These are phyloP conservation scores for Poeciliopsis paucimaculata DNA, from an alignment of 2,797 vertebrate species.

Conservation along the genomic window DNA sequence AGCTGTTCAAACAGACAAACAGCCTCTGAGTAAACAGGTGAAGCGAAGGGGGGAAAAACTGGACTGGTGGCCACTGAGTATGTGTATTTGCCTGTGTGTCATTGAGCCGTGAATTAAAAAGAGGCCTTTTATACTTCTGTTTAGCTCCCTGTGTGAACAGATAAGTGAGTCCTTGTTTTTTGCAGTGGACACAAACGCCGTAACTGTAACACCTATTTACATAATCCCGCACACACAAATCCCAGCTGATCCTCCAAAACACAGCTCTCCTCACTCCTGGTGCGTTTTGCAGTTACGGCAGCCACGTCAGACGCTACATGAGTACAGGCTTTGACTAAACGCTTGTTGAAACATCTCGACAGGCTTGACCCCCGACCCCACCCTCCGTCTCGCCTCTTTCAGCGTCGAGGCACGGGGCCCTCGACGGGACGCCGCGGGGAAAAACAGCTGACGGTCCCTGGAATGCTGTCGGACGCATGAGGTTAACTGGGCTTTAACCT, in stretches of 20 bases:
- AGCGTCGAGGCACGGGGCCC: slow-evolving; percentile 39
- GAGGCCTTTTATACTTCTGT: slow-evolving; percentile 57
- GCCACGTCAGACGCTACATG: slow-evolving; percentile 26
- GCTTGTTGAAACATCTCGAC: slow-evolving; percentile 67
- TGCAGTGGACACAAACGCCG: slow-evolving; percentile 45
- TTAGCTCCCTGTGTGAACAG: slow-evolving; percentile 73
- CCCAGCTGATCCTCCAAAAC: slow-evolving; percentile 56
- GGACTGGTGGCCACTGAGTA: slow-evolving; percentile 30
- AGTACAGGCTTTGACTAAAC: slow-evolving; percentile 21
- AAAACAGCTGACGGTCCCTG: slow-evolving; percentile 63
- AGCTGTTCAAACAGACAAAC: slow-evolving; percentile 83
- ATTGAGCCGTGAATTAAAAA: slow-evolving; percentile 56
- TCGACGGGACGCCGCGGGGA: slow-evolving; percentile 51
- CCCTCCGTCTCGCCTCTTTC: slow-evolving; percentile 35
- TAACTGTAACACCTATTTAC: slow-evolving; percentile 50
- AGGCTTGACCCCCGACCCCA: slow-evolving; percentile 48
- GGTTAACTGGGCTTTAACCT: slow-evolving; percentile 73
- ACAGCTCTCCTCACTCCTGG: slow-evolving; percentile 22
- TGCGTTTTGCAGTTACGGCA: slow-evolving; percentile 36
- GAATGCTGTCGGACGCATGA: slow-evolving; percentile 56
- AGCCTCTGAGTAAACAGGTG: slow-evolving; percentile 77
- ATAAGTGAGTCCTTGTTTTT: slow-evolving; percentile 69
- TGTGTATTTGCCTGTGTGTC: slow-evolving; percentile 33
- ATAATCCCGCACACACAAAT: slow-evolving; percentile 47
- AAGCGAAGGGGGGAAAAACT: slow-evolving; percentile 35